phyloP scores from a whole-genome alignment of 2,113 vertebrate species.

The Enhydra lutris region DNA sequence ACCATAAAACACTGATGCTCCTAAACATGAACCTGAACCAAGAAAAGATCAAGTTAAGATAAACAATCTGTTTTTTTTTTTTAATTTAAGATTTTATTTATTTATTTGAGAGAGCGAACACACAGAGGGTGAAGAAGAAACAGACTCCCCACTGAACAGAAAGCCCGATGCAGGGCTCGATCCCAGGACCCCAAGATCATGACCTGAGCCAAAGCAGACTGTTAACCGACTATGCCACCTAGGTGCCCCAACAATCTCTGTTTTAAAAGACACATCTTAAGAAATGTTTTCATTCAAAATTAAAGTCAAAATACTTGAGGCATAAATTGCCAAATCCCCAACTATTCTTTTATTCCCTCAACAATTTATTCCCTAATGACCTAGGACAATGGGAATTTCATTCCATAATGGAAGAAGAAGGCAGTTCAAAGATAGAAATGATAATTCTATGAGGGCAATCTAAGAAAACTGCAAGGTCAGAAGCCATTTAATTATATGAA shows the following conservation, averaged over 20 bases:
- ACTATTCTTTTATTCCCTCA: neutral
- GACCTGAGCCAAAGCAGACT: neutral
- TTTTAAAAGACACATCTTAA: neutral
- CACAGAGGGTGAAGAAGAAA: neutral
- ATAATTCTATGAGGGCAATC: neutral
- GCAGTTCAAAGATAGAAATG: neutral
- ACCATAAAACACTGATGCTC: neutral
- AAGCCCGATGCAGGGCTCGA: neutral
- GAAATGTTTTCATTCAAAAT: neutral
- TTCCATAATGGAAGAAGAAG: neutral
- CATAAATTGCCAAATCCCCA: neutral
- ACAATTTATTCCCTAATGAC: neutral
- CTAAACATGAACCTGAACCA: neutral
- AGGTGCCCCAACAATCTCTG: neutral
- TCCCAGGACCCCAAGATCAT: neutral
- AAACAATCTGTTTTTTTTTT: neutral
- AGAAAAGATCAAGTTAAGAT: neutral
- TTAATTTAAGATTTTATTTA: neutral
- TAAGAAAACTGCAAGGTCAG: neutral
- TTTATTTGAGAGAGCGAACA: neutral
- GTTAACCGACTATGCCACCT: neutral
- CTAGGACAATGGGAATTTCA: constrained; percentile 15
- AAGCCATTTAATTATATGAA: constrained; percentile 10
- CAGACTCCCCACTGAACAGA: neutral
- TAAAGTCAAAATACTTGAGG: neutral